Percentiles rank a stretch among this genome's conserved stretches.
phyloP scores from a whole-genome alignment of 2,113 vertebrate genomes.

The Morone saxatilis region DNA sequence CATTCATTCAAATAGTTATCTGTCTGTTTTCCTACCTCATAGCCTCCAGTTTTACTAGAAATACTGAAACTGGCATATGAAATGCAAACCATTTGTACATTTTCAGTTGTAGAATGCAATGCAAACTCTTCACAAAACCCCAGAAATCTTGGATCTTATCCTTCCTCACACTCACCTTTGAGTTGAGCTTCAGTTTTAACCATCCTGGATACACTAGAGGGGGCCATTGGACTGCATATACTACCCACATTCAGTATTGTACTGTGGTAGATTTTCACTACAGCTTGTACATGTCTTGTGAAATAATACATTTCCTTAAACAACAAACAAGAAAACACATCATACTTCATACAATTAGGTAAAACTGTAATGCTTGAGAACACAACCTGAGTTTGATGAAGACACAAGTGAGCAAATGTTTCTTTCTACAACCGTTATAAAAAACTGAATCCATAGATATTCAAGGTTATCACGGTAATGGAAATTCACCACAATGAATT shows the following conservation, averaged over 20 bases:
- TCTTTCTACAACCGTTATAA: neutral
- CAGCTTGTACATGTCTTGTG: neutral
- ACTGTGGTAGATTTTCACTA: neutral
- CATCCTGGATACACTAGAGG: slow-evolving; percentile 34
- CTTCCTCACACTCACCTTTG: neutral
- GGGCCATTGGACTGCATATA: neutral
- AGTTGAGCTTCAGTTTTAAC: neutral
- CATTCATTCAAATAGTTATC: no score
- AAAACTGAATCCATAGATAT: neutral
- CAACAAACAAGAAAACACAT: neutral
- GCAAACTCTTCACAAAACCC: neutral
- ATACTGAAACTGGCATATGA: neutral
- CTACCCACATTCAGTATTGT: neutral
- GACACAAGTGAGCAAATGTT: neutral
- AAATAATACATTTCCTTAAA: neutral
- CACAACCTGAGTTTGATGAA: neutral
- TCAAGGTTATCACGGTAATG: no score
- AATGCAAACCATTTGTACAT: neutral
- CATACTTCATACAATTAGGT: neutral
- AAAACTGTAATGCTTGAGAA: neutral
- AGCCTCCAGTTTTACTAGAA: neutral
- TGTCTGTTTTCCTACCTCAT: no score
- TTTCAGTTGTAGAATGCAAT: neutral
- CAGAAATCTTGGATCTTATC: no score
- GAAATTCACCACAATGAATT: no score